Evolutionary conservation across 2,797 vertebrate species (phyloP), one percentile per base, ranked within the genome.

Genomic region (Decapterus maruadsi): DNA sequence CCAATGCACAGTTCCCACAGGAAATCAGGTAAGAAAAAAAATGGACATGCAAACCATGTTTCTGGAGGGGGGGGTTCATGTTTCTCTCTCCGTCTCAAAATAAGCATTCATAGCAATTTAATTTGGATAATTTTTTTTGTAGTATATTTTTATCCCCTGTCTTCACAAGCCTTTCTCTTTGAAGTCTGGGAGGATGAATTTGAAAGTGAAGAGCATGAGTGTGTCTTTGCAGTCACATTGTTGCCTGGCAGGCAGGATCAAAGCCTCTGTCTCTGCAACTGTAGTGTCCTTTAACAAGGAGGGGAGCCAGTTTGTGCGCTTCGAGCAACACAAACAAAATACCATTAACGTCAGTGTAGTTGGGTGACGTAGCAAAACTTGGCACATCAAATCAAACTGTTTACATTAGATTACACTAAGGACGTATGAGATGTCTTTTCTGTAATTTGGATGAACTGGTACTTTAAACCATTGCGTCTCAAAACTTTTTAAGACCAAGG

Each of bases 1-100:
- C 98, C 77, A 99, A 99, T 0, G 98, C 98, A 0, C 97, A 99
- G 85, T 99, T 99, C 72, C 98, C 98, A 0, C 80, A 93, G 58
- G 97, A 99, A 87, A 98, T 99, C 91, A 96, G 96, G 98, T 99
- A 69, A 83, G 90, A 0, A 0, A 58, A 26, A 26, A 31, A 71
- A 75, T 22, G 12, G 20, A 4, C 42, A 26, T 34, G 29, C n/a
- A 4, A 36, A 36, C 40, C 12, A 31, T 34, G n/a, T 19, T 11
- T 72, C 14, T 51, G 56, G 46, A 6, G 6, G 17, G 1, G 46
- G 8, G 6, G 17, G 1, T 36, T 20, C 11, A 13, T 29, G 0
- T 63, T 73, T 58, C 1, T 17, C 56, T 50, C 6, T 50, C 43
- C 9, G 22, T 57, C 46, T 68, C 16, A 34, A 60, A 75, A 59